These are phyloP conservation scores for Pandion haliaetus DNA, from an alignment of 2,113 vertebrate species.

Conservation along the genomic window DNA sequence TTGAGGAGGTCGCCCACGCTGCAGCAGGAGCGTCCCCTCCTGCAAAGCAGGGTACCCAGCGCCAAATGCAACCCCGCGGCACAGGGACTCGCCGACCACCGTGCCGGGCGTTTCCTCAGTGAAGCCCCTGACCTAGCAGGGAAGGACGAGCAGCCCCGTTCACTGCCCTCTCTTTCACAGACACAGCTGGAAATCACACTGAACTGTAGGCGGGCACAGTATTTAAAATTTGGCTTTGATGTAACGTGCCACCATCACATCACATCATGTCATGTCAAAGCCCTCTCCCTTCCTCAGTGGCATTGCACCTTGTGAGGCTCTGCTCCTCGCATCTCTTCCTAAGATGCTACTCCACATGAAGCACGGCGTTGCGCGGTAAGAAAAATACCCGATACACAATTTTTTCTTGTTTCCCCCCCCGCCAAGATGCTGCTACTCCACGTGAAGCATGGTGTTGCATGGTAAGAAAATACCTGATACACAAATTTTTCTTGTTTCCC, in stretches of 20 bases:
- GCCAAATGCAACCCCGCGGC: accelerated
- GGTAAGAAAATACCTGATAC: neutral
- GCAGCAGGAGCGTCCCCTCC: neutral
- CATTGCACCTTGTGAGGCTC: neutral
- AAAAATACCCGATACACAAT: neutral
- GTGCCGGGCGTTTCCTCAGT: neutral
- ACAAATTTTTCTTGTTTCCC: neutral
- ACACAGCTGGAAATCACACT: neutral
- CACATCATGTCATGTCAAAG: neutral
- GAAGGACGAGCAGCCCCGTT: neutral
- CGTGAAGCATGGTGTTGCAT: accelerated
- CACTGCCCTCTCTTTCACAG: neutral
- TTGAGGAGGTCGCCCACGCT: accelerated
- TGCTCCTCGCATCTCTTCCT: neutral
- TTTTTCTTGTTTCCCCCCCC: accelerated
- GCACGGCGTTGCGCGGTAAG: accelerated
- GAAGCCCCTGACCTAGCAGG: neutral
- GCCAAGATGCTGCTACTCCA: no score
- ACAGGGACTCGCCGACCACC: no score
- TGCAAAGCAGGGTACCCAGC: accelerated
- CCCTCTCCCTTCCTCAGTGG: neutral
- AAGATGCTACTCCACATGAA: neutral
- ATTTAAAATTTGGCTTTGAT: neutral
- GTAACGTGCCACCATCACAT: accelerated
- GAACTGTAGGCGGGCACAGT: neutral